Evolutionary conservation across 2,797 vertebrate species (phyloP), one percentile per base, ranked within the genome.

Genomic region (Dermochelys coriacea): DNA sequence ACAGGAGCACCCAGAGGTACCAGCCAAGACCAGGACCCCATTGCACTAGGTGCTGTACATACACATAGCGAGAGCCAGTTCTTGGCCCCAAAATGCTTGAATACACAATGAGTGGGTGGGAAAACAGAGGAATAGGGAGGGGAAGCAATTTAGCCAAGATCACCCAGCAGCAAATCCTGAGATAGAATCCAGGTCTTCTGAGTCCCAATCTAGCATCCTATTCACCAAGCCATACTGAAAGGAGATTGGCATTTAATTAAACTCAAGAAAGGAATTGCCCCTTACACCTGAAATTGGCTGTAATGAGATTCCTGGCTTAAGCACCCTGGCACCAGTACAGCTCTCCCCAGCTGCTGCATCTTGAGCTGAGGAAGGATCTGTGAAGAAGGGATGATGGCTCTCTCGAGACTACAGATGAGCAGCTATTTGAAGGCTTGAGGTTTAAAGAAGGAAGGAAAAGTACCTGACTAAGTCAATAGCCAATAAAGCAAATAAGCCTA

Each of bases 401-500:
- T 85, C 75, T 49, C 15, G 83, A 81, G 83, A 82, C 77, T 64
- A 85, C 50, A 75, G 71, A 49, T 19, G 41, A 85, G 55, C 45
- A 55, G 54, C 68, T 82, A 37, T 88, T 82, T 88, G 71, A 45
- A 88, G 50, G 71, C 68, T 45, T 27, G 49, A 88, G 61, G 45
- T 50, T 71, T n/a, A 37, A 54, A 51, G 78, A 77, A 85, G 68
- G 45, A 77, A 80, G 64, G 55, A 85, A 71, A 82, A 85, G 79
- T 45, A 68, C 51, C 77, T 68, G 87, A 89, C 55, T n/a, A 54
- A 89, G 79, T 57, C 83, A 93, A 93, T 89, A 89, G 84, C 49
- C 78, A 68, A 77, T 89, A 88, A 89, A 85, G 55, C 68, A 89
- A 85, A 89, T 89, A 89, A 91, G 41, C 49, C 55, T 78, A 64